Base-by-base conservation (phyloP, 1,140 invertebrate species). In the Drosophila saltans region DNA sequence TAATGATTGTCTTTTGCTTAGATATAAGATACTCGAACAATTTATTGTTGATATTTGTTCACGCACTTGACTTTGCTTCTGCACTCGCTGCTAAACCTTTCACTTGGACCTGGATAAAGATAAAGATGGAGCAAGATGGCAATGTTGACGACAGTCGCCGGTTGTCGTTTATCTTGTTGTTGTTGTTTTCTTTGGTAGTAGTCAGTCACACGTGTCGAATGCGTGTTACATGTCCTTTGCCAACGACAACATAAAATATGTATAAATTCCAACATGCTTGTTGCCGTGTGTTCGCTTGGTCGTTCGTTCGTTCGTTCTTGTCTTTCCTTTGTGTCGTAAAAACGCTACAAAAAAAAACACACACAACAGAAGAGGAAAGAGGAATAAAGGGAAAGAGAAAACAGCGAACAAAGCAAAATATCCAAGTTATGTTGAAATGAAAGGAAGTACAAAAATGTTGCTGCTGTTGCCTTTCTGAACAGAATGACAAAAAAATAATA, bases 211-310 rank as follows among this genome's bases (percentile, higher is more conserved):
- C 84, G 83, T 89, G 84, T 75, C 83, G 83, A 83, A 88, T 89
- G 84, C 84, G 84, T 78, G 84, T 84, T 88, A 75, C 77, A 80
- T 84, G 80, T 63, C 72, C 67, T 59, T 69, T 71, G 59, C 63
- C 78, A 72, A 82, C 45, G 45, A 52, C 45, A 89, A 83, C 80
- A 84, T 89, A 89, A 89, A 89, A 89, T 75, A 89, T 89, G 85
- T 81, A 84, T 90, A 89, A 89, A 89, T 89, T 89, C 78, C 83
- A 60, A 66, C 83, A 83, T 86, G 78, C 80, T 78, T 75, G 57
- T 58, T 36, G 56, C 60, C 30, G 52, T 78, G 61, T 61, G 68
- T 66, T 72, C 30, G 58, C 45, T 65, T 24, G 39, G 67, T 16
- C 36, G 36, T 1, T 52, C 45, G 6, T 52, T 26, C 45, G 21